Evolutionary conservation across 2,113 vertebrate genomes (phyloP), one percentile per base, ranked within the genome.

Genomic region (Syngnathoides biaculeatus): DNA sequence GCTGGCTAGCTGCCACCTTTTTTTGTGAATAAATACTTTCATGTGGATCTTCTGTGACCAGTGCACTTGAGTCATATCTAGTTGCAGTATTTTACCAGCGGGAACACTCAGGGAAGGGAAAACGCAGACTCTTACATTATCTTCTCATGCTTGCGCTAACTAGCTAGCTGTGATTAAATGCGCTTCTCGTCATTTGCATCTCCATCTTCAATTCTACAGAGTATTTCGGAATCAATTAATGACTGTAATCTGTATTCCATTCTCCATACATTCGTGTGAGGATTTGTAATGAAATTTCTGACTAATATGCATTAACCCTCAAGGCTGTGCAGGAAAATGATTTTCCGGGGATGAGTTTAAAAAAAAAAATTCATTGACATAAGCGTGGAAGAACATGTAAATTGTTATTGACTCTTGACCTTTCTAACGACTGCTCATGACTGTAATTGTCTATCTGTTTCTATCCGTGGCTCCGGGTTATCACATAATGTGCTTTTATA

Each of bases 351-450:
- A 85, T 66, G 64, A 65, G 84, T 12, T 53, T 20, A 48, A 38
- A 35, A 40, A 38, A 30, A 60, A 40, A 40, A 14, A 13, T 30
- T 72, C 78, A 74, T 86, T 82, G 80, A 85, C 79, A 66, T 83
- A 79, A 80, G 65, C 82, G 84, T 86, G 87, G 85, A 88, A 82
- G 82, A 91, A 82, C 83, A 86, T 80, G 79, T 84, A 80, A 77
- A 65, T 84, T 84, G 87, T 90, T 90, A 92, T 80, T 86, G 86
- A 90, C 84, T 86, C 79, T 85, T 85, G 78, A 71, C 75, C 75
- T 72, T 84, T 88, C 73, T 69, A 78, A 86, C 78, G 69, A 84
- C 52, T 72, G 70, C n/a, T n/a, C n/a, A n/a, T n/a, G n/a, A n/a
- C n/a, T 50, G 64, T 85, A 86, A 90, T 89, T 85, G 84, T 88